Evolutionary conservation across 1,140 invertebrate genomes (phyloP), one percentile per base, ranked within the genome.

Genomic region (Bombus superbus): DNA sequence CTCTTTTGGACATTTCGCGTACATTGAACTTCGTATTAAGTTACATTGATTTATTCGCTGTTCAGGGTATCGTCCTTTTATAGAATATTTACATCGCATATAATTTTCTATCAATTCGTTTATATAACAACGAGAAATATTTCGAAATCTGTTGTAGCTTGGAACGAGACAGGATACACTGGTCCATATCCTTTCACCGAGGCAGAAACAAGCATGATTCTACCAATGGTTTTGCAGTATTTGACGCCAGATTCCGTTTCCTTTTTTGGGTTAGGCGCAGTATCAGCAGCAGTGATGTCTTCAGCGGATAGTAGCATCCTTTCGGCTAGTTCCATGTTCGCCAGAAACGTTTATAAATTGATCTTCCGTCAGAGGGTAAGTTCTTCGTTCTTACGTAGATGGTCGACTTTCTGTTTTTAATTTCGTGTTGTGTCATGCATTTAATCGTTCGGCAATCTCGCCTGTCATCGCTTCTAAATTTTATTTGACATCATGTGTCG

Each of bases 241-340:
- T 96, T 99, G 10, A 99, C 98, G 9, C 99, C 99, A 1, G 96
- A 97, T 93, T 98, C 98, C 95, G 98, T 99, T 5, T 98, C 99
- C 6, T 99, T 99, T 96, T 98, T 99, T 93, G 99, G 99, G 1
- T 96, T 99, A 83, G 99, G 99, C 0, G 99, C 99, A n/a, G 98
- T 99, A 9, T 99, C 98, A 1, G 99, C 99, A 6, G 99, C 99
- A 22, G 99, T 99, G 44, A 99, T 99, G 99, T 99, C 98, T 47
- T 99, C 99, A 5, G 99, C 99, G 0, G 99, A 99, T 94, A 99
- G 99, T 64, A 99, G 98, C 86, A 98, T 99, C 44, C 96, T 99
- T 18, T 99, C 98, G 32, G 99, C 99, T 5, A 98, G 98, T 86
- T 99, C 98, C 32, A 99, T 99, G 99, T 99, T 99, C 94, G 98